phyloP scores from a whole-genome alignment of 1,140 invertebrate species.

The Bursaphelenchus mucronatus region DNA sequence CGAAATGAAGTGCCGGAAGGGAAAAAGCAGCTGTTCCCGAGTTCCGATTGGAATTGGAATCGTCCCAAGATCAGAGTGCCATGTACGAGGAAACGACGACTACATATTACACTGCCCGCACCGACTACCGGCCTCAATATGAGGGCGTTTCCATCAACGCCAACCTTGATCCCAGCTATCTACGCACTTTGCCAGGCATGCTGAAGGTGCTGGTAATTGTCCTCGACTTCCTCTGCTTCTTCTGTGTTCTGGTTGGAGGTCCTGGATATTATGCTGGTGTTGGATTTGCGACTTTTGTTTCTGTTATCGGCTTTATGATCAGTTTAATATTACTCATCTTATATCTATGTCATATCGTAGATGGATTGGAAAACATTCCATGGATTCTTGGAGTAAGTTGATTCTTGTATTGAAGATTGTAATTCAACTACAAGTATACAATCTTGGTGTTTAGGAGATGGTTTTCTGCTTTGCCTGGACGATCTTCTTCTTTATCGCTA shows the following conservation, averaged over 20 bases:
- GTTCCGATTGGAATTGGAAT: background rate
- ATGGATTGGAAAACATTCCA: constrained; percentile 49
- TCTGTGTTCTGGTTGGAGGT: constrained; percentile 54
- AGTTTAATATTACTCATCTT: constrained; percentile 52
- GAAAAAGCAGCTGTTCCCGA: too few species aligned
- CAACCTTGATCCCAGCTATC: constrained; percentile 29
- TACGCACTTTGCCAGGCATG: constrained; percentile 40
- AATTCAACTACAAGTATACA: constrained; percentile 11
- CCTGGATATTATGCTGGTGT: constrained; percentile 57
- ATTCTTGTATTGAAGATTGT: background rate
- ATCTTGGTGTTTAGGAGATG: constrained; percentile 34
- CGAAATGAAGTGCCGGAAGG: too few species aligned
- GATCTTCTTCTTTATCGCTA: constrained; percentile 61
- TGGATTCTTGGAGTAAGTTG: constrained; percentile 54
- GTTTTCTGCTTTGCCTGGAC: constrained; percentile 58
- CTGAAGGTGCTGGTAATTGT: constrained; percentile 42
- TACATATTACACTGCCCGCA: background rate
- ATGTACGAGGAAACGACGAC: background rate
- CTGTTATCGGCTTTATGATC: constrained; percentile 55
- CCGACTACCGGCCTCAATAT: background rate
- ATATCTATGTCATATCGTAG: constrained; percentile 58
- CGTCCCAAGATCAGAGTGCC: background rate
- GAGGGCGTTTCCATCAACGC: background rate
- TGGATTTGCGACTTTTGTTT: constrained; percentile 58
- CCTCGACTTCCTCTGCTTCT: constrained; percentile 52